Percentiles rank a stretch among this genome's conserved stretches.
These are phyloP conservation scores for Holotrichia oblita DNA, from an alignment of 1,140 invertebrate genomes.

Conservation along the genomic window DNA sequence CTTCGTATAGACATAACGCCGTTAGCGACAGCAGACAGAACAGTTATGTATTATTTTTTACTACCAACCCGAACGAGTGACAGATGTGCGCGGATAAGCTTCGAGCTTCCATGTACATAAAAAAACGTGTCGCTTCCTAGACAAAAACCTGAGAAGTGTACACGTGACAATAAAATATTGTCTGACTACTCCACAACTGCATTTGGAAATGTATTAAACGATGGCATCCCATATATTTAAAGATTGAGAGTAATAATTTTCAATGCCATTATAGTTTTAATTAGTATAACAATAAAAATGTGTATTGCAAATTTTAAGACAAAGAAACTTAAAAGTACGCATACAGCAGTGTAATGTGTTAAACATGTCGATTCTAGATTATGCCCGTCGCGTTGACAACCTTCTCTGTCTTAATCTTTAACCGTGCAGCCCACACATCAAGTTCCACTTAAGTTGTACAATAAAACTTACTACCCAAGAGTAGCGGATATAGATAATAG, in stretches of 20 bases:
- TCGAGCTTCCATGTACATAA: slow-evolving; percentile 24
- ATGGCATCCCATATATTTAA: no score
- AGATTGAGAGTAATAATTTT: no score
- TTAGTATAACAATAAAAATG: no score
- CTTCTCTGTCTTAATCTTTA: background rate
- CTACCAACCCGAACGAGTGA: slow-evolving; percentile 16
- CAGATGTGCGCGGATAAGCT: slow-evolving; percentile 32
- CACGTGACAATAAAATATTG: slow-evolving; percentile 37
- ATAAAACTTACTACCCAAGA: background rate
- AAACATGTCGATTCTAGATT: background rate
- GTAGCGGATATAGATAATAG: slow-evolving; percentile 6
- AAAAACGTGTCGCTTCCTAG: slow-evolving; percentile 36
- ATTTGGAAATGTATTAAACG: background rate
- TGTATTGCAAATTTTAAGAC: no score
- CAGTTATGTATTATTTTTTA: slow-evolving; percentile 35
- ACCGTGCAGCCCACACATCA: slow-evolving; percentile 9
- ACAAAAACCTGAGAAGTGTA: slow-evolving; percentile 32
- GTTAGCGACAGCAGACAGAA: slow-evolving; percentile 9
- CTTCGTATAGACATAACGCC: background rate
- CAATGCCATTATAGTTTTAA: no score
- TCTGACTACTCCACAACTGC: background rate
- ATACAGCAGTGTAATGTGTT: background rate
- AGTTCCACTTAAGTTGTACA: background rate
- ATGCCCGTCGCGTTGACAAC: background rate
- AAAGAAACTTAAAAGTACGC: no score